phyloP scores from a whole-genome alignment of 2,888 invertebrate genomes.

The Stenchaetothrips biformis region DNA sequence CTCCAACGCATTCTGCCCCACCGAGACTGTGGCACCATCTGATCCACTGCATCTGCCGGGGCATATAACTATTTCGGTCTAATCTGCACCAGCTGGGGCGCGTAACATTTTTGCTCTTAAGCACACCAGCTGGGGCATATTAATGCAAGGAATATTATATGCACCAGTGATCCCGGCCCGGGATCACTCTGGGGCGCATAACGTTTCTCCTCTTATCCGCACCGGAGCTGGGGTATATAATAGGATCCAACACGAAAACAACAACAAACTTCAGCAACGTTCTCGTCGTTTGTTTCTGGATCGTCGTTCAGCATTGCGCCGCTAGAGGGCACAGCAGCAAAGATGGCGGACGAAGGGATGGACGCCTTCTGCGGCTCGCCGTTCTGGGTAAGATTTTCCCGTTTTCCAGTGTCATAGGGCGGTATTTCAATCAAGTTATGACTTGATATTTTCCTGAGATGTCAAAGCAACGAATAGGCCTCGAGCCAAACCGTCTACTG shows the following conservation, averaged over 20 bases:
- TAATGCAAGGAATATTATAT: no score
- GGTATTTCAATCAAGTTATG: neutral
- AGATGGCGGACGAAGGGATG: slow-evolving; percentile 13
- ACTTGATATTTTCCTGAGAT: neutral
- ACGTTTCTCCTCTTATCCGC: no score
- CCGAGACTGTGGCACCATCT: no score
- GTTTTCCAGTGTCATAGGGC: neutral
- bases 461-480: neutral
- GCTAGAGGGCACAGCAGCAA: neutral
- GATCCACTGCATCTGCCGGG: no score
- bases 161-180: no score
- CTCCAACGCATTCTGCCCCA: no score
- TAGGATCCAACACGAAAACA: neutral
- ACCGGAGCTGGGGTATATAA: no score
- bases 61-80: no score
- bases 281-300: neutral
- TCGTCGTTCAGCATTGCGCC: neutral
- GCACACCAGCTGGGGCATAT: no score
- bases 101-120: no score
- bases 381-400: neutral
- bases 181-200: no score
- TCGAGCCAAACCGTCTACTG: neutral
- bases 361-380: slow-evolving; percentile 1
- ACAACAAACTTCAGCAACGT: neutral
- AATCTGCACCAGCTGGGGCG: no score